phyloP scores from a whole-genome alignment of 2,797 vertebrate species.

The Monodelphis domestica region DNA sequence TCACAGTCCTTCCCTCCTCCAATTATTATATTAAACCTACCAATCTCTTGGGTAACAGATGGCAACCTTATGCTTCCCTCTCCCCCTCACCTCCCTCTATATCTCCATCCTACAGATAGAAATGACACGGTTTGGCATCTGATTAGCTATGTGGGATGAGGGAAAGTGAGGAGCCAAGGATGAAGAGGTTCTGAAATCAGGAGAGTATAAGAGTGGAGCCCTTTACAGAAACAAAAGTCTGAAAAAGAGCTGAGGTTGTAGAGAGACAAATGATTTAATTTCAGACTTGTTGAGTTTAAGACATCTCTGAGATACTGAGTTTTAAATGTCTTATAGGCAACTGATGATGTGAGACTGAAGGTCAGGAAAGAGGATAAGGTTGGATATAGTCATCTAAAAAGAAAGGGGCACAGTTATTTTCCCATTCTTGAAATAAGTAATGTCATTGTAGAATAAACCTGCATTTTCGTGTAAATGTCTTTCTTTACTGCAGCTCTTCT shows the following conservation, averaged over 20 bases:
- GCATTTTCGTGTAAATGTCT: neutral
- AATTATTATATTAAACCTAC: neutral
- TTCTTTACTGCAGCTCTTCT: neutral
- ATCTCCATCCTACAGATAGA: neutral
- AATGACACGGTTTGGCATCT: neutral
- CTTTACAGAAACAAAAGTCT: neutral
- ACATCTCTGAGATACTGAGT: neutral
- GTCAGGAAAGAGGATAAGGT: neutral
- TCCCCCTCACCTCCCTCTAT: neutral
- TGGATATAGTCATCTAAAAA: neutral
- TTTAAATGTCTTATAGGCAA: neutral
- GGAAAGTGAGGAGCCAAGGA: neutral
- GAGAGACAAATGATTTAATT: neutral
- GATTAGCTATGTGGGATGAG: neutral
- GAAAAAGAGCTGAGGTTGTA: neutral
- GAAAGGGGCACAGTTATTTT: neutral
- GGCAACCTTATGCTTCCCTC: neutral
- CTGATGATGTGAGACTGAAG: neutral
- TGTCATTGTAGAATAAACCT: neutral
- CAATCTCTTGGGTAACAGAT: neutral
- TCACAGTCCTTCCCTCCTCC: neutral
- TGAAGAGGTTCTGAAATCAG: neutral
- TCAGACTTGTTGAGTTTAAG: neutral
- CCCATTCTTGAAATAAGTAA: neutral
- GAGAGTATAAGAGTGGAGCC: neutral